Percentiles rank a stretch among this genome's conserved stretches.
These are phyloP conservation scores for Clavelina lepadiformis DNA, from an alignment of 23 tunicate genomes.

Conservation along the genomic window DNA sequence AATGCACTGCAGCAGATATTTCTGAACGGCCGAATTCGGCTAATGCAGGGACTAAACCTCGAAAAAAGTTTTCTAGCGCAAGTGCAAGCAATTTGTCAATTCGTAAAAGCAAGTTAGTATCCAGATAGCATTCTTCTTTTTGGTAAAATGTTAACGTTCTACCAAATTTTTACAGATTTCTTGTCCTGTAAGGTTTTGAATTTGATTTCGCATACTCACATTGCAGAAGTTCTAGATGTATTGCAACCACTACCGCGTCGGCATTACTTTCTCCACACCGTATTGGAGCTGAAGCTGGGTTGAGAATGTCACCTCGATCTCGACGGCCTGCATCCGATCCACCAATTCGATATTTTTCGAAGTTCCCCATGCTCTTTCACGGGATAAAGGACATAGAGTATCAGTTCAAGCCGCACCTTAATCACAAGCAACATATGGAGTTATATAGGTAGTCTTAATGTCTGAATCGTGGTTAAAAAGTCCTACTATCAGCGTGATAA, in stretches of 20 bases:
- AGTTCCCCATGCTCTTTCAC: slow-evolving; percentile 50
- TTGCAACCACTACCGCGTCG: neutral
- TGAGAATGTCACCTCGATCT: slow-evolving; percentile 6
- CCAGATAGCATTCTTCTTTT: no score
- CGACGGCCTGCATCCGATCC: slow-evolving; percentile 21
- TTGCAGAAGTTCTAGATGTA: slow-evolving; percentile 18
- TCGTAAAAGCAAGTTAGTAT: slow-evolving; percentile 25
- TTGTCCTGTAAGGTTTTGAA: no score
- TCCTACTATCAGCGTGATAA: no score
- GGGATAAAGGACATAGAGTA: slow-evolving; percentile 65
- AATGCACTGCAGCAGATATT: neutral
- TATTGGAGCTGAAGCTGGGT: neutral
- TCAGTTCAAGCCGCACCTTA: slow-evolving; percentile 45
- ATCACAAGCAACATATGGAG: slow-evolving; percentile 64
- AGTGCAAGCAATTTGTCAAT: slow-evolving; percentile 14
- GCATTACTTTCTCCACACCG: slow-evolving; percentile 15
- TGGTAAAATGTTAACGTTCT: no score
- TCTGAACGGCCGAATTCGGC: slow-evolving; percentile 23
- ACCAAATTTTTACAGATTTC: no score
- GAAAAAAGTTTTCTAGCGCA: slow-evolving; percentile 6
- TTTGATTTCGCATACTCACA: no score
- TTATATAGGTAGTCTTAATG: slow-evolving; percentile 78
- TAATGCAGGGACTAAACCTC: neutral
- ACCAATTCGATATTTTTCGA: slow-evolving; percentile 21
- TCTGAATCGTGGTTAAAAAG: no score